These are phyloP conservation scores for Xiphophorus couchianus DNA, from an alignment of 2,113 vertebrate genomes.

Conservation along the genomic window DNA sequence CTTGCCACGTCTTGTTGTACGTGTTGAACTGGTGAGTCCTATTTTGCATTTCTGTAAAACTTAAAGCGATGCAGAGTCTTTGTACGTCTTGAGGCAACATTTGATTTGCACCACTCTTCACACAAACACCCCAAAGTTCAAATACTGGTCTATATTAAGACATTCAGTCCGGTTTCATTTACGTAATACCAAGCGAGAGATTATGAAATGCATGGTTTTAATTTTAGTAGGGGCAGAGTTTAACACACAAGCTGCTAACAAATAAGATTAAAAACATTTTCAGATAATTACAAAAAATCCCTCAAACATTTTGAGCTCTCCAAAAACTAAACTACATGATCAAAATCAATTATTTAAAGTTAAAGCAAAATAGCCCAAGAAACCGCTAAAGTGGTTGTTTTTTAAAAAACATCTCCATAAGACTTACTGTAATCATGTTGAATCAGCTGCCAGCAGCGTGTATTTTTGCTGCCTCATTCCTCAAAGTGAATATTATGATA, in stretches of 20 bases:
- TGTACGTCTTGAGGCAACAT: neutral
- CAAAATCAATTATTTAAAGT: neutral
- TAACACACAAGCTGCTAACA: no score
- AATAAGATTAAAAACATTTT: neutral
- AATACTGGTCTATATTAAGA: neutral
- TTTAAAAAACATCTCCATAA: constrained; percentile 1
- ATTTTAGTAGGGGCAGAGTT: neutral
- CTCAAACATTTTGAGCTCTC: neutral
- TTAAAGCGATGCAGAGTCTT: neutral
- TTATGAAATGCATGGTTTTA: neutral
- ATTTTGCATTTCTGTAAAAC: constrained; percentile 5
- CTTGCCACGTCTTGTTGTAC: constrained; percentile 52
- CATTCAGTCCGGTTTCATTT: neutral
- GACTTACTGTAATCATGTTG: constrained; percentile 24
- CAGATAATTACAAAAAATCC: neutral
- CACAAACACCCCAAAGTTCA: neutral
- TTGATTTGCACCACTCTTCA: neutral
- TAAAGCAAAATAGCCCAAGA: constrained; percentile 1
- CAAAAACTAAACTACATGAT: constrained; percentile 3
- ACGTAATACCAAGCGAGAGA: neutral
- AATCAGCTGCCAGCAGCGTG: neutral
- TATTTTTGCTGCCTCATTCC: constrained; percentile 35
- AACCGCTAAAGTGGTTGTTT: neutral
- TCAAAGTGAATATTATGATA: constrained; percentile 55
- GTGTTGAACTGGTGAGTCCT: neutral